Evolutionary conservation across 2,113 vertebrate species (phyloP).

Genomic region (Amblyornis subalaris): DNA sequence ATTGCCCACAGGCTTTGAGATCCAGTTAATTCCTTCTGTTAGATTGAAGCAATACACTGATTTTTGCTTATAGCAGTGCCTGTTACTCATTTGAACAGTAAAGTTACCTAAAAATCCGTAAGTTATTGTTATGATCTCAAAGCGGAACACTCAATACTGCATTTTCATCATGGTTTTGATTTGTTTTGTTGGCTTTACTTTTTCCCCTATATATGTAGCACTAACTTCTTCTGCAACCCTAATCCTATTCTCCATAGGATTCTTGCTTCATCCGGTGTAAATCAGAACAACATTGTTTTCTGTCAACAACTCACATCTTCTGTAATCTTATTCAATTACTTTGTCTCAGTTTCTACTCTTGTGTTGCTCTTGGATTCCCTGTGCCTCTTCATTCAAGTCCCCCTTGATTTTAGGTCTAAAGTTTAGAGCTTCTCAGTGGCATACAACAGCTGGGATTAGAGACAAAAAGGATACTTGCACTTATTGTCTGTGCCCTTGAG

Average conservation of each 20-base stretch:
- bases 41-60: neutral
- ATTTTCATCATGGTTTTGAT: neutral
- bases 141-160: neutral
- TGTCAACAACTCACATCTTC: neutral
- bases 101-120: neutral
- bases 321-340: neutral
- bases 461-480: neutral
- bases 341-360: neutral
- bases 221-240: neutral
- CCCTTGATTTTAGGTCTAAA: neutral
- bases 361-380: neutral
- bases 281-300: neutral
- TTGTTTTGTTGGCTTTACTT: neutral
- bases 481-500: neutral
- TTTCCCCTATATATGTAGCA: accelerated
- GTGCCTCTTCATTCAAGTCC: neutral
- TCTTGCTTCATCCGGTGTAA: neutral
- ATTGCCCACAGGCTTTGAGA: neutral
- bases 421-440: neutral
- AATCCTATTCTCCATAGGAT: accelerated
- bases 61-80: neutral
- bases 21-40: neutral
- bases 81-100: neutral
- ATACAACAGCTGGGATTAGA: neutral
- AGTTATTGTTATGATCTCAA: neutral